Evolutionary conservation across 2,888 invertebrate genomes (phyloP).

Genomic region (Altica lythri): DNA sequence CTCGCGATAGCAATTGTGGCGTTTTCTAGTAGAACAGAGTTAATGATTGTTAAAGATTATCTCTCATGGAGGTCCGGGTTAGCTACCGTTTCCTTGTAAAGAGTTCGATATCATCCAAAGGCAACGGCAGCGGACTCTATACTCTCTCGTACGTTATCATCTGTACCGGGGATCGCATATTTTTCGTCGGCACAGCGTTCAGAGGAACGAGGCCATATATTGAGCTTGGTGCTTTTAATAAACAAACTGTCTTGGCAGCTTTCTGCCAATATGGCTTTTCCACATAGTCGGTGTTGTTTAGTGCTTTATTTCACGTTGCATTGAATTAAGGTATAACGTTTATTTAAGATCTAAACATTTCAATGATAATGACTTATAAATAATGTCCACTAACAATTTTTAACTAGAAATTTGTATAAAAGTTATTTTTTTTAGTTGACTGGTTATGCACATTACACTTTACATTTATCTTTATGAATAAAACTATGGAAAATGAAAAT

Average conservation of each 20-base stretch:
- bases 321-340: slow-evolving; percentile 30
- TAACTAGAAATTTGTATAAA: too few species aligned
- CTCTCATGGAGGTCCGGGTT: slow-evolving; percentile 39
- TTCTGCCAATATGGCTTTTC: slow-evolving; percentile 38
- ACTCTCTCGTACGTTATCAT: slow-evolving; percentile 40
- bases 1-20: slow-evolving; percentile 29
- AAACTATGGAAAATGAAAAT: too few species aligned
- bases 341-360: slow-evolving; percentile 11
- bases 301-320: slow-evolving; percentile 35
- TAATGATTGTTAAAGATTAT: slow-evolving; percentile 41
- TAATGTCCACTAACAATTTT: too few species aligned
- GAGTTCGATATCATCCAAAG: slow-evolving; percentile 37
- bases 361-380: slow-evolving; percentile 22
- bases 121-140: slow-evolving; percentile 32
- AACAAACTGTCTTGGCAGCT: slow-evolving; percentile 41
- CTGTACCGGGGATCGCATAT: slow-evolving; percentile 35
- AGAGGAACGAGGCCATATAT: slow-evolving; percentile 40
- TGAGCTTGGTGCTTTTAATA: slow-evolving; percentile 40
- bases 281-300: slow-evolving; percentile 34
- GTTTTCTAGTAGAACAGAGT: slow-evolving; percentile 35
- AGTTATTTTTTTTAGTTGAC: too few species aligned
- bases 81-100: slow-evolving; percentile 42
- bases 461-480: too few species aligned
- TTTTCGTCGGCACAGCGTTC: slow-evolving; percentile 39
- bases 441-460: too few species aligned